Evolutionary conservation across 2,797 vertebrate genomes (phyloP).

Genomic region (Microctenopoma stevenorrisi): DNA sequence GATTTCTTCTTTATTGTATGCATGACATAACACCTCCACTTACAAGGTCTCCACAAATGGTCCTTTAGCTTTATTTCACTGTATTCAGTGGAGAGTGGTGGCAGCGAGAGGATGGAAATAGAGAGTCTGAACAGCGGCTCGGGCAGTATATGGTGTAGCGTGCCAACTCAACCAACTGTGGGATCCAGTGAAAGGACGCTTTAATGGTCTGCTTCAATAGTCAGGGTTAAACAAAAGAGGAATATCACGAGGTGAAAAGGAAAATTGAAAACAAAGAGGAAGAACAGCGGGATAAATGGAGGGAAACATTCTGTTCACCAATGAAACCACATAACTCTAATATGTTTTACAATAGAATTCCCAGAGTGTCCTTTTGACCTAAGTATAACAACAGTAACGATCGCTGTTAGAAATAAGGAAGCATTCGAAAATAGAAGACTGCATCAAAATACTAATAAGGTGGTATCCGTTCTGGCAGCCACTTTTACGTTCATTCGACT

Average conservation of each 20-base stretch:
- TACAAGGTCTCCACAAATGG: background rate
- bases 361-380: slow-evolving; percentile 36
- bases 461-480: slow-evolving; percentile 49
- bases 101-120: background rate
- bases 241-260: background rate
- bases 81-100: background rate
- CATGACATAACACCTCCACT: background rate
- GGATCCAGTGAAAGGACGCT: background rate
- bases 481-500: slow-evolving; percentile 70
- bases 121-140: background rate
- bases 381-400: slow-evolving; percentile 23
- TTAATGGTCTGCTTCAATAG: background rate
- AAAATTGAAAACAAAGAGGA: background rate
- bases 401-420: slow-evolving; percentile 42
- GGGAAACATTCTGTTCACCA: slow-evolving; percentile 9
- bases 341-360: background rate
- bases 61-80: slow-evolving; percentile 10
- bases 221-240: background rate
- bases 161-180: slow-evolving; percentile 1
- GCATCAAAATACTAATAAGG: slow-evolving; percentile 46
- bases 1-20: background rate
- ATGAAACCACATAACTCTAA: slow-evolving; percentile 22
- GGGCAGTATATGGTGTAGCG: background rate
- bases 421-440: slow-evolving; percentile 29
- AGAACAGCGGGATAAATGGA: background rate